Percentiles rank a stretch among this genome's conserved stretches.
Conservation (phyloP, 2,113 vertebrate genomes). For the Coryphaenoides rupestris region DNA sequence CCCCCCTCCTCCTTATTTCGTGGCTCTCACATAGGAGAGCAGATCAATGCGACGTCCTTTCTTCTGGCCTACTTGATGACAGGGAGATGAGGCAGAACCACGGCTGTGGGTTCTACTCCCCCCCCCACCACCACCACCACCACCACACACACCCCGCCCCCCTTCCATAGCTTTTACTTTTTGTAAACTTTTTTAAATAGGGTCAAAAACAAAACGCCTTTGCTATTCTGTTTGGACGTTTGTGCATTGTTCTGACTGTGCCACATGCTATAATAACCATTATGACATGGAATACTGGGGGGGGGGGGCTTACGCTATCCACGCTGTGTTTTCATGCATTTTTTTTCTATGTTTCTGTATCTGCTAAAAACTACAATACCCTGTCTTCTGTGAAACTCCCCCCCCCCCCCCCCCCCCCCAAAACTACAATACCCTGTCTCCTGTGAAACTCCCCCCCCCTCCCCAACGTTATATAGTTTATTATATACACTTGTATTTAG, state of each 20-base stretch:
- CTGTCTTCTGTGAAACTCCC: slow-evolving; percentile 21
- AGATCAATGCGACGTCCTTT: neutral
- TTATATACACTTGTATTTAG: slow-evolving; percentile 38
- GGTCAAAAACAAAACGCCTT: neutral
- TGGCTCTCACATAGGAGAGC: neutral
- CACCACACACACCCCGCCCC: too few relatives aligned
- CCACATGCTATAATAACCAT: neutral
- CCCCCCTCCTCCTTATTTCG: neutral
- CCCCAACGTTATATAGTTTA: slow-evolving; percentile 9
- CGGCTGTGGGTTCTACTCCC: too few relatives aligned
- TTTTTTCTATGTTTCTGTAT: neutral
- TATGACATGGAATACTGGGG: neutral
- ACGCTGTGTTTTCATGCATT: slow-evolving; percentile 6
- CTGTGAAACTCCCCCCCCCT: slow-evolving; percentile 8
- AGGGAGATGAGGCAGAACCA: neutral
- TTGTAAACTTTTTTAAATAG: too few relatives aligned
- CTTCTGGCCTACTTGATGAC: neutral
- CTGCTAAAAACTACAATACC: slow-evolving; percentile 28
- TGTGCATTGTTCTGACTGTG: slow-evolving; percentile 5
- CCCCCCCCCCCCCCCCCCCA: neutral
- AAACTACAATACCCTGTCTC: slow-evolving; percentile 32
- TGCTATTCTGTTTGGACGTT: neutral
- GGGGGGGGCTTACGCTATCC: neutral
- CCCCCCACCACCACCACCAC: too few relatives aligned
- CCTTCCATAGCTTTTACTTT: too few relatives aligned